Conservation (phyloP, 2,797 vertebrate genomes). For the Loriculus beryllinus region DNA sequence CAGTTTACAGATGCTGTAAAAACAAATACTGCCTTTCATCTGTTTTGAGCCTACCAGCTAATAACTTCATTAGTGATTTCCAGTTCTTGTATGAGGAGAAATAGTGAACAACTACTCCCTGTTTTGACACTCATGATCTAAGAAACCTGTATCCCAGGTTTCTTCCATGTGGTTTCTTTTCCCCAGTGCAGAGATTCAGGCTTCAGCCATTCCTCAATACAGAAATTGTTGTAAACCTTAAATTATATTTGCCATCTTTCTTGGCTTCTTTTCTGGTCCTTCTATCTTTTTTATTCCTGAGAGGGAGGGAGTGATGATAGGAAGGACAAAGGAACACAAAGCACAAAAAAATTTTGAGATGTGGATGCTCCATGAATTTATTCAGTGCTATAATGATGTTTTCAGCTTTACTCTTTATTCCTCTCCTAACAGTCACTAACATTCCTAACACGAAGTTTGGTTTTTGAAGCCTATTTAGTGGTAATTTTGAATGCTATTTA, state of each 20-base stretch:
- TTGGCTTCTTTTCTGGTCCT: not conserved
- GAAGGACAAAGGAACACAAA: not conserved
- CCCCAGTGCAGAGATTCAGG: not conserved
- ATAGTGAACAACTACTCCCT: not conserved
- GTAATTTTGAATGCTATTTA: constrained; percentile 9
- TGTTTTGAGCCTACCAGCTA: not conserved
- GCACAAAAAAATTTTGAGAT: not conserved
- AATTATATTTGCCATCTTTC: not conserved
- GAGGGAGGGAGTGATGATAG: not conserved
- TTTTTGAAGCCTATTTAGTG: constrained; percentile 10
- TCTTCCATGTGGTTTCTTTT: not conserved
- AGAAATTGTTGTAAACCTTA: not conserved
- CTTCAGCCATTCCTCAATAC: not conserved
- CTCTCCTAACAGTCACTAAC: not conserved
- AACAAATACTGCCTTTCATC: not conserved
- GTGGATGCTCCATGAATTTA: not conserved
- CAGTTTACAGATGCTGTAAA: not conserved
- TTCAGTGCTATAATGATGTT: not conserved
- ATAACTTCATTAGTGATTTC: not conserved
- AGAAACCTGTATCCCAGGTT: not conserved
- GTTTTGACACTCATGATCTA: not conserved
- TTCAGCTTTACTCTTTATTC: not conserved
- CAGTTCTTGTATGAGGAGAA: not conserved
- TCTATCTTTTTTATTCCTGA: not conserved
- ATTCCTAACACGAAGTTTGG: not conserved